A percentile compares a stretch with the other conserved stretches of the same genome.
Conservation (phyloP, 2,888 invertebrate genomes). For the Saturnia japonica region DNA sequence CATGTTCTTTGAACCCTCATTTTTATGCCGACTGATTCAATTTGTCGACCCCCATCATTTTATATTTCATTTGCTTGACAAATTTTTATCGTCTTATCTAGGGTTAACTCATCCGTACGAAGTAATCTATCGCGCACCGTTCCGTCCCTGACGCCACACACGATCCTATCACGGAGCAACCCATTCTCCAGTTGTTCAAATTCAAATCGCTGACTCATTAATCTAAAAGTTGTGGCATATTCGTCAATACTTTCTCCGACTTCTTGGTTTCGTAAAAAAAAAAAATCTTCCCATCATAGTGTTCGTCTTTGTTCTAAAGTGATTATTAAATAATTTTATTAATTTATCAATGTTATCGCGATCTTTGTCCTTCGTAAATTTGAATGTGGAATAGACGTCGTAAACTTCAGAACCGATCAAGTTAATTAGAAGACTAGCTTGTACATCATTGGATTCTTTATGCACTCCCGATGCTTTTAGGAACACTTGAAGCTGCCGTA, state of each 20-base stretch:
- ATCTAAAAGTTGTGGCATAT: not conserved
- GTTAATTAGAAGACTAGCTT: slow-evolving; percentile 11
- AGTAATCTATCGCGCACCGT: not conserved
- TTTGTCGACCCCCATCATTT: not conserved
- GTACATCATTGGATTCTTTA: slow-evolving; percentile 13
- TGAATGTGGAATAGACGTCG: slow-evolving; percentile 8
- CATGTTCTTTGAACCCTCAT: not conserved
- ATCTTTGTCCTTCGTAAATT: slow-evolving; percentile 7
- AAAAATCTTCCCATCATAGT: not conserved
- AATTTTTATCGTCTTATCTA: too few relatives aligned
- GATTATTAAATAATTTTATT: not conserved
- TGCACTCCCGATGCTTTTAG: slow-evolving; percentile 22
- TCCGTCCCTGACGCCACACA: not conserved
- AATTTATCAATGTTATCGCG: not conserved
- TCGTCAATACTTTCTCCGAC: not conserved
- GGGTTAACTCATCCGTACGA: too few relatives aligned
- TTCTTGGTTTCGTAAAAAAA: not conserved
- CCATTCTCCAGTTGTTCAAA: not conserved
- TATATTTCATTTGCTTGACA: too few relatives aligned
- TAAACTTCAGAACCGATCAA: slow-evolving; percentile 15
- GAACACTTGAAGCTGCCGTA: slow-evolving; percentile 22
- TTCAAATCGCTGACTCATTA: not conserved
- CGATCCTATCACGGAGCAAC: not conserved
- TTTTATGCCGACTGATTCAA: not conserved
- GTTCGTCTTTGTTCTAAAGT: not conserved